Evolutionary conservation across 2,113 vertebrate genomes (phyloP).

Genomic region (Anolis carolinensis): DNA sequence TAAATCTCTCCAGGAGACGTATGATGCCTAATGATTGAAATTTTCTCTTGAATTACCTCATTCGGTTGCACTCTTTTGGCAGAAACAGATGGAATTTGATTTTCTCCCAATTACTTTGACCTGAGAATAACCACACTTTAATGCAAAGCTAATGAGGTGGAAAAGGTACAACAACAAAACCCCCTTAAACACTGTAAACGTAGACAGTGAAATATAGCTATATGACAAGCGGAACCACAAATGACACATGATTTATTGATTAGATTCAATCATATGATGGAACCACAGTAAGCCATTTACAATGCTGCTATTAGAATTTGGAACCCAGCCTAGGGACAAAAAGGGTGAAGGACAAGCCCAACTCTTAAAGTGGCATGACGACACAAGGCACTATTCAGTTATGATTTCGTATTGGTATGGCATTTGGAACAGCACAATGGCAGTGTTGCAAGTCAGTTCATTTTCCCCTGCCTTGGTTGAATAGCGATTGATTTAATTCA

Average conservation of each 20-base stretch:
- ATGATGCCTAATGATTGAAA: conserved; percentile 39
- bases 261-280: conserved; percentile 56
- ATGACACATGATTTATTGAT: conserved; percentile 71
- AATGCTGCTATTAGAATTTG: conserved; percentile 51
- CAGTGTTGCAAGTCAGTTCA: neutral
- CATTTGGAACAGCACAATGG: neutral
- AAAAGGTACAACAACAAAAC: conserved; percentile 52
- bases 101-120: conserved; percentile 58
- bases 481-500: neutral
- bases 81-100: conserved; percentile 55
- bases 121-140: conserved; percentile 62
- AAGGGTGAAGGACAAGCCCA: conserved; percentile 32
- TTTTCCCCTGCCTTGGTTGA: neutral
- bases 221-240: conserved; percentile 62
- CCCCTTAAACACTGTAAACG: conserved; percentile 45
- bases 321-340: conserved; percentile 56
- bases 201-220: conserved; percentile 48
- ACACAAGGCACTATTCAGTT: neutral
- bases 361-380: neutral
- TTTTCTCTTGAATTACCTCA: conserved; percentile 38
- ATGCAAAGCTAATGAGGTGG: conserved; percentile 64
- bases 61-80: conserved; percentile 44
- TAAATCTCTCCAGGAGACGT: conserved; percentile 27
- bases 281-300: conserved; percentile 53
- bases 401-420: neutral